These are phyloP conservation scores for Carassius auratus DNA, from an alignment of 2,113 vertebrate genomes.

Conservation along the genomic window DNA sequence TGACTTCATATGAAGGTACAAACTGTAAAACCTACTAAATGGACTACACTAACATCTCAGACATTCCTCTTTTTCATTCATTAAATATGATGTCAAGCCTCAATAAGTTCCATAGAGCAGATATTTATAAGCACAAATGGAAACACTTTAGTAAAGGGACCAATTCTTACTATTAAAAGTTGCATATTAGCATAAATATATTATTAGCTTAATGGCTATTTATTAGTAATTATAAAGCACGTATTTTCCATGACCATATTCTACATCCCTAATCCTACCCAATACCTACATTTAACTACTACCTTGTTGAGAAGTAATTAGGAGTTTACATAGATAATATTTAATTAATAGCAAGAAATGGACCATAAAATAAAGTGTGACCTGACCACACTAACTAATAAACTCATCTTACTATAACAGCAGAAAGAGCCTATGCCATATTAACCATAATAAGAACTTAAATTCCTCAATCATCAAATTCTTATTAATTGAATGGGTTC, in stretches of 20 bases:
- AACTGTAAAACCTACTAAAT: neutral
- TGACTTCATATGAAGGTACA: neutral
- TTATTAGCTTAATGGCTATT: too few relatives aligned
- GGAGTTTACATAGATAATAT: too few relatives aligned
- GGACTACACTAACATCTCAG: neutral
- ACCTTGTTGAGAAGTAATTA: too few relatives aligned
- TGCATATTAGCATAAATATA: too few relatives aligned
- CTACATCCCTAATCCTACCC: too few relatives aligned
- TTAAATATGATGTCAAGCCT: neutral
- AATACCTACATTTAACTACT: too few relatives aligned
- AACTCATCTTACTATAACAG: neutral
- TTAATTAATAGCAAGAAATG: too few relatives aligned
- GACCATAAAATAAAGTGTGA: too few relatives aligned
- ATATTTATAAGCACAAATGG: neutral
- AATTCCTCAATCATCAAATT: slow-evolving; percentile 4
- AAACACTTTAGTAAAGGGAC: too few relatives aligned
- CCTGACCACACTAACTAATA: neutral
- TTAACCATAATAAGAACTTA: neutral
- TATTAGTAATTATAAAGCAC: too few relatives aligned
- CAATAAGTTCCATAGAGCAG: neutral
- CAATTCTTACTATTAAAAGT: too few relatives aligned
- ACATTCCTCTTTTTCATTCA: neutral
- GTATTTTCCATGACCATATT: too few relatives aligned
- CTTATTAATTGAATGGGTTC: slow-evolving; percentile 5
- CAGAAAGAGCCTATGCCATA: neutral